Conservation (phyloP, 2,113 vertebrate genomes). For the Pelmatolapia mariae region DNA sequence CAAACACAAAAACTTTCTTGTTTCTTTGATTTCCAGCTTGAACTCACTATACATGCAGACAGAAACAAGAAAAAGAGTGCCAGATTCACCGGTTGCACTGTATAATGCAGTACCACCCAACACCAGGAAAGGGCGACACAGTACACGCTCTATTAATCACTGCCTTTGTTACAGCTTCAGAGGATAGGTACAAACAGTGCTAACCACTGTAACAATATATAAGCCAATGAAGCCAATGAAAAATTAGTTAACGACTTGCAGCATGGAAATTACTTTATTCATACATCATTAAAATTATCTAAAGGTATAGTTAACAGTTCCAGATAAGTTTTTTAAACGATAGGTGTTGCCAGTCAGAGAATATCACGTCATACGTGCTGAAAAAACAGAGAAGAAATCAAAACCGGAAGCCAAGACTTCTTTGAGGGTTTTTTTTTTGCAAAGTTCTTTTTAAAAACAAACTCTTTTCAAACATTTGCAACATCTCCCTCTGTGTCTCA, state of each 20-base stretch:
- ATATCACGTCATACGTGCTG: too few species aligned
- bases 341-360: too few species aligned
- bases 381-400: too few species aligned
- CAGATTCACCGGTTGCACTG: conserved; percentile 16
- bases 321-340: too few species aligned
- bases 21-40: neutral
- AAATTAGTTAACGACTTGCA: accelerated
- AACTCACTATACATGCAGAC: neutral
- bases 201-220: neutral
- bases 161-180: conserved; percentile 22
- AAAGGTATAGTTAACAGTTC: neutral
- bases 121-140: conserved; percentile 69
- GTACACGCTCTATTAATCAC: conserved; percentile 34
- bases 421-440: too few species aligned
- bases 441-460: too few species aligned
- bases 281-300: neutral
- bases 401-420: too few species aligned
- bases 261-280: neutral
- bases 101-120: conserved; percentile 80
- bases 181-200: conserved; percentile 21
- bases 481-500: too few species aligned
- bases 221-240: too few species aligned
- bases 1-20: neutral
- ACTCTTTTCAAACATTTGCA: too few species aligned
- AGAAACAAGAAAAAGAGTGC: conserved; percentile 64